Conservation (phyloP, 2,888 invertebrate species). For the Tricholauxania praeusta region DNA sequence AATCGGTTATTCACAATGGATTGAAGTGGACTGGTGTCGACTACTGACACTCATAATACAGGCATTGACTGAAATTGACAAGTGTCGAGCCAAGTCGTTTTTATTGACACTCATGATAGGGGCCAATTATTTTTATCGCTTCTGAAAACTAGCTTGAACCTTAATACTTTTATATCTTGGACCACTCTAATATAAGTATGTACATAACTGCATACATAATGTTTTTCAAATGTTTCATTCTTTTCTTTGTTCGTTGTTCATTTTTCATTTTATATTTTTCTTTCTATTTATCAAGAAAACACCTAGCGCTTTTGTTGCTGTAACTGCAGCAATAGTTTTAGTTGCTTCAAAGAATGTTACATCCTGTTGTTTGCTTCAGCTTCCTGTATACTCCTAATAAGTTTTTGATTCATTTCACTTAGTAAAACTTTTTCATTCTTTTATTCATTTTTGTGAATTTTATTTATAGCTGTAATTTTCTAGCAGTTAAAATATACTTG, state of each 20-base stretch:
- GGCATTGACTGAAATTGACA: too few relatives aligned
- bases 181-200: not conserved
- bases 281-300: slow-evolving; percentile 28
- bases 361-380: slow-evolving; percentile 12
- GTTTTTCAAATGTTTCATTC: not conserved
- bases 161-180: not conserved
- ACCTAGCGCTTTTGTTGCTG: not conserved
- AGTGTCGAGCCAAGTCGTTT: too few relatives aligned
- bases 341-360: slow-evolving; percentile 12
- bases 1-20: too few relatives aligned
- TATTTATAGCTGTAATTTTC: slow-evolving; percentile 38
- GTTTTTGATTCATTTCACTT: slow-evolving; percentile 42
- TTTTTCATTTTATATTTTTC: slow-evolving; percentile 6
- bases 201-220: not conserved
- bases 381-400: slow-evolving; percentile 29
- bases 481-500: slow-evolving; percentile 25
- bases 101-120: too few relatives aligned
- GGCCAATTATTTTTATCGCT: too few relatives aligned
- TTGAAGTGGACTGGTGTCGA: too few relatives aligned
- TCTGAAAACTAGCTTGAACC: too few relatives aligned
- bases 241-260: not conserved
- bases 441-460: slow-evolving; percentile 12
- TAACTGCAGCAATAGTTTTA: not conserved
- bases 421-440: slow-evolving; percentile 18
- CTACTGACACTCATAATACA: too few relatives aligned